Evolutionary conservation across 2,888 invertebrate genomes (phyloP), one percentile per base, ranked within the genome.

Genomic region (Ganaspis brasiliensis): DNA sequence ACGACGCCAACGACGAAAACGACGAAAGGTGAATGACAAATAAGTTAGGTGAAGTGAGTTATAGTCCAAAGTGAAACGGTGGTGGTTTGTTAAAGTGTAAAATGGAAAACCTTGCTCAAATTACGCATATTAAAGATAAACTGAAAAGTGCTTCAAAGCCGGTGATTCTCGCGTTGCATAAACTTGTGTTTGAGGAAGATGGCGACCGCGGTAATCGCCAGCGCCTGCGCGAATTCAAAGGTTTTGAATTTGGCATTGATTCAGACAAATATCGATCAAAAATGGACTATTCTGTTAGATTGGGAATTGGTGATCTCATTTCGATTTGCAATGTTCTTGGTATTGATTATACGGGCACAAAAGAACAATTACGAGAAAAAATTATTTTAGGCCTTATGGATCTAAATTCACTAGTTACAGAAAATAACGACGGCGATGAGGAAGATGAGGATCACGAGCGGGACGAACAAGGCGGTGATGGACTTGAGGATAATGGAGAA

Each of bases 261-360:
- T 71, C 55, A 5, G 45, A 71, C 24, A 45, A 71, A n/a, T 71
- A 16, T 52, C 26, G 16, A 26, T 4, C 10, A 12, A 71, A 71
- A 26, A 31, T 71, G 24, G 52, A 52, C 4, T 52, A 71, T 26
- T 1, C 55, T 12, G 37, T 55, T 12, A 26, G 55, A 37, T 37
- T 72, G 24, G n/a, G 19, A 31, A 40, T 55, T 31, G 56, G 72
- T 19, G 72, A 72, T 37, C 56, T 72, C 12, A 57, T 57, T 14
- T 37, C 40, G 26, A 37, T 72, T 1, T 72, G 57, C 35, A 72
- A 72, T 35, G 55, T 72, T 16, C 31, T 72, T 72, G 57, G 37
- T 4, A n/a, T 72, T n/a, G 57, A 57, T 57, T 72, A 59, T 35
- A 14, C 37, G 10, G 72, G 72, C 2, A 72, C 35, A 2, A 57